Conservation (phyloP, 2,113 vertebrate species). For the Puntigrus tetrazona region DNA sequence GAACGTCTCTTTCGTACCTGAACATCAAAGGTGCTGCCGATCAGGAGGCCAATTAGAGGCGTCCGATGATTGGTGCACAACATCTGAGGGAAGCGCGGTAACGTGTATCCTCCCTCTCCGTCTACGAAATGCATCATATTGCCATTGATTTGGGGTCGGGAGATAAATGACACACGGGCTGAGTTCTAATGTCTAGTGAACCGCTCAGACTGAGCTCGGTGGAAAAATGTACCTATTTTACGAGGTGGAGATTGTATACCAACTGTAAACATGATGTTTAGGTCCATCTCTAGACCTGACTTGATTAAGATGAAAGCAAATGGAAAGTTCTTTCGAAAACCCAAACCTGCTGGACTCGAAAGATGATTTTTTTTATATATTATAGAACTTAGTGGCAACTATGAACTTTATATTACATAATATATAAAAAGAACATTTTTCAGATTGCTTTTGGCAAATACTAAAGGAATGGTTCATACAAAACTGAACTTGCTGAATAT, state of each 20-base stretch:
- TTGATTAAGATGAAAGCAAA: no score
- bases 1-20: background rate
- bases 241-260: no score
- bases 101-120: background rate
- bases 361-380: no score
- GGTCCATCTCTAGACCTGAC: no score
- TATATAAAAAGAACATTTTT: no score
- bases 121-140: background rate
- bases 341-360: no score
- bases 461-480: no score
- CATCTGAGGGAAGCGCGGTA: background rate
- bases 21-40: constrained; percentile 36
- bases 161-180: background rate
- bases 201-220: background rate
- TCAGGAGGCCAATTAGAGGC: constrained; percentile 44
- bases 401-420: no score
- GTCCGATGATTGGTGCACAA: constrained; percentile 6
- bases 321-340: no score
- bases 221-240: background rate
- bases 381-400: background rate
- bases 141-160: background rate
- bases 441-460: background rate
- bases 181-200: background rate
- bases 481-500: no score
- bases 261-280: no score